Evolutionary conservation across 2,113 vertebrate genomes (phyloP).

Genomic region (Camelus dromedarius): DNA sequence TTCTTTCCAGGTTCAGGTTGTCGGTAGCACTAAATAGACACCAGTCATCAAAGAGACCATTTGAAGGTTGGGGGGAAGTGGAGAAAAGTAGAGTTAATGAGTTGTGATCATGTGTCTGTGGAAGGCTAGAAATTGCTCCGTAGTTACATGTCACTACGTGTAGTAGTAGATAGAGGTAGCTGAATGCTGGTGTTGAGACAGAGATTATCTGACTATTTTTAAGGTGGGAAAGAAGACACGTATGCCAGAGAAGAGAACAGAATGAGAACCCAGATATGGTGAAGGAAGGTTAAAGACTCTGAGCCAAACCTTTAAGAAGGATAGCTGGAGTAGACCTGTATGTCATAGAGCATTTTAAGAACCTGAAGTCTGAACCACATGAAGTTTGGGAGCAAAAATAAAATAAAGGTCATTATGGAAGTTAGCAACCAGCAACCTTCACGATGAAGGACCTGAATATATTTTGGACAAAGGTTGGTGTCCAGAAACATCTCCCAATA

Average conservation of each 20-base stretch:
- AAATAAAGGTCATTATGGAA: not conserved
- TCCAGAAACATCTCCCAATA: not conserved
- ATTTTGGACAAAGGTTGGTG: not conserved
- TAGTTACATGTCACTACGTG: not conserved
- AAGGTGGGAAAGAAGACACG: not conserved
- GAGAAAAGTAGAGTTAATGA: not conserved
- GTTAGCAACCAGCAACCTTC: not conserved
- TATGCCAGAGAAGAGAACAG: not conserved
- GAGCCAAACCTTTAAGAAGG: not conserved
- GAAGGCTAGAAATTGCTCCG: not conserved
- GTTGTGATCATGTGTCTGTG: not conserved
- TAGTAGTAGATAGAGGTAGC: not conserved
- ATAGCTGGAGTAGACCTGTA: not conserved
- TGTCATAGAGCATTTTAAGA: not conserved
- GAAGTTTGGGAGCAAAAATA: not conserved
- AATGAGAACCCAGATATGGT: not conserved
- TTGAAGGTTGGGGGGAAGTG: fast-evolving
- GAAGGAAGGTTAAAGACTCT: not conserved
- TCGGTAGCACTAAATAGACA: not conserved
- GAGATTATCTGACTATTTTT: not conserved
- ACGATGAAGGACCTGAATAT: not conserved
- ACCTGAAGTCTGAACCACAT: not conserved
- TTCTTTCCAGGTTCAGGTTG: not conserved
- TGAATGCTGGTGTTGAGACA: not conserved
- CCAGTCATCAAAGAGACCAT: not conserved